A percentile compares a stretch with the other conserved stretches of the same genome.
Conservation (phyloP, 2,888 invertebrate species). For the Molorchus minor region DNA sequence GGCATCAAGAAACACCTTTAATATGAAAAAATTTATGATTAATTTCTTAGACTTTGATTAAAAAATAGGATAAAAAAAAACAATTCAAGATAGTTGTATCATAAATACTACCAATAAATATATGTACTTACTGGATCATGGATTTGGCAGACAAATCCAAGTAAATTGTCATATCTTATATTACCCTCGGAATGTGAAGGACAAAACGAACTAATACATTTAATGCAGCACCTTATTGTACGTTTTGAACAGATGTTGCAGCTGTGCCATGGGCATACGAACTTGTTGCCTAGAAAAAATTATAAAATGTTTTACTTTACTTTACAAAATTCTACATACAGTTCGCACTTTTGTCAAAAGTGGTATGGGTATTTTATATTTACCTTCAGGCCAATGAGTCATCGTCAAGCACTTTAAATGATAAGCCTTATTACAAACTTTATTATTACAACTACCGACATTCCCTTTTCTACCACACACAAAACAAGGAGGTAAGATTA, state of each 20-base stretch:
- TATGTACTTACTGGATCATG: constrained; percentile 54
- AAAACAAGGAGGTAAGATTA: constrained; percentile 53
- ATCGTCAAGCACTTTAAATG: constrained; percentile 58
- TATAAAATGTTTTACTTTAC: constrained; percentile 9
- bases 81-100: background rate
- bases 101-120: background rate
- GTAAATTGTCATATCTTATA: constrained; percentile 54
- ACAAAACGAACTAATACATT: constrained; percentile 60
- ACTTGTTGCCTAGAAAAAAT: constrained; percentile 49
- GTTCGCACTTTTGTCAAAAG: background rate
- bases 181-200: constrained; percentile 59
- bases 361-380: too few relatives aligned
- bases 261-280: constrained; percentile 60
- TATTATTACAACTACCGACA: constrained; percentile 55
- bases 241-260: constrained; percentile 59
- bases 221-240: constrained; percentile 59
- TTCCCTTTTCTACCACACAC: constrained; percentile 52
- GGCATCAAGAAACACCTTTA: too few relatives aligned
- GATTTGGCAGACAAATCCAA: constrained; percentile 56
- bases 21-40: background rate
- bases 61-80: background rate
- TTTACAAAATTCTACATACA: constrained; percentile 1
- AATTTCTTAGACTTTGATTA: background rate
- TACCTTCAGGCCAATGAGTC: constrained; percentile 56
- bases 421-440: constrained; percentile 58